Evolutionary conservation across 2,113 vertebrate genomes (phyloP).

Genomic region (Microcebus murinus): DNA sequence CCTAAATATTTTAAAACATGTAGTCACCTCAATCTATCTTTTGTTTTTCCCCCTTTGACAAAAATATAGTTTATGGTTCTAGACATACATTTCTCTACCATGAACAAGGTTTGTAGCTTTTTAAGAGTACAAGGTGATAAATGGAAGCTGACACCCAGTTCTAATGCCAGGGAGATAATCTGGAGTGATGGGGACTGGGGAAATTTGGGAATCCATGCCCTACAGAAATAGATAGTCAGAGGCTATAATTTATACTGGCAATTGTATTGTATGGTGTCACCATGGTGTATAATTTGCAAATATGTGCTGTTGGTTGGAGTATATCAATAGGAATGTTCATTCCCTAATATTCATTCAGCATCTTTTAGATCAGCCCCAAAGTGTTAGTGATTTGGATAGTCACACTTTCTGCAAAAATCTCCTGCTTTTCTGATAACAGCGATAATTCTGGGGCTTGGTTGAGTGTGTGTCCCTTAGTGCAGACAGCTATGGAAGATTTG

Average conservation of each 20-base stretch:
- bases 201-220: no score
- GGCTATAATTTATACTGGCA: neutral
- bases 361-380: neutral
- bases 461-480: neutral
- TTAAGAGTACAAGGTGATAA: neutral
- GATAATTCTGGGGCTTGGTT: neutral
- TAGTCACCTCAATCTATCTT: neutral
- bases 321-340: neutral
- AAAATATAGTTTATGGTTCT: neutral
- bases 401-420: neutral
- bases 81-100: neutral
- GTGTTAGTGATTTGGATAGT: neutral
- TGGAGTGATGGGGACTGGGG: neutral
- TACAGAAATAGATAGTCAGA: neutral
- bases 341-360: neutral
- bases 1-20: neutral
- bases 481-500: neutral
- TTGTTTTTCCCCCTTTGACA: neutral
- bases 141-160: neutral
- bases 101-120: neutral
- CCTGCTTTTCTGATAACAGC: neutral
- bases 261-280: neutral
- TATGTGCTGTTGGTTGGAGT: neutral
- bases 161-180: rapidly evolving
- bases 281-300: neutral